Evolutionary conservation across 35 echinoderm and acorn worm species (phyloP).

Genomic region (Chiridota heheva): DNA sequence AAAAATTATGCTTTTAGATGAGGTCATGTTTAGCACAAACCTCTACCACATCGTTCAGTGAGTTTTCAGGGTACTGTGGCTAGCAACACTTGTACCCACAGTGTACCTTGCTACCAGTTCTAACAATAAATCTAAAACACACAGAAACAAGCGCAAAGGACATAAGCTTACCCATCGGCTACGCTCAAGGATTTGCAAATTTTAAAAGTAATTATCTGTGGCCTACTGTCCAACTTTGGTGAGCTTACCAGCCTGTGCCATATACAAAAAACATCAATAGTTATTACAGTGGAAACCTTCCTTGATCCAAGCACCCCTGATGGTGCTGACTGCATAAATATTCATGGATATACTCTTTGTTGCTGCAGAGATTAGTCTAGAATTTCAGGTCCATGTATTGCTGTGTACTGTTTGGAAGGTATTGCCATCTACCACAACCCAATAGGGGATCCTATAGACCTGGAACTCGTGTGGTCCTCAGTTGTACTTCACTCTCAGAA

Average conservation of each 20-base stretch:
- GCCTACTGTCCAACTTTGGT: conserved; percentile 42
- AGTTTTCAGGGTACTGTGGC: too few relatives aligned
- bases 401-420: conserved; percentile 54
- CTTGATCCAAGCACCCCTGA: conserved; percentile 39
- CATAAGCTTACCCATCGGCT: conserved; percentile 44
- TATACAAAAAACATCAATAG: conserved; percentile 24
- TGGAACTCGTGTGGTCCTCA: conserved; percentile 56
- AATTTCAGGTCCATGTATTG: conserved; percentile 45
- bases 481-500: conserved; percentile 51
- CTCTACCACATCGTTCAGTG: too few relatives aligned
- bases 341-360: conserved; percentile 46
- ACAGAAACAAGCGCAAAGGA: conserved; percentile 36
- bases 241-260: conserved; percentile 53
- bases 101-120: too few relatives aligned
- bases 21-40: too few relatives aligned
- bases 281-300: conserved; percentile 65
- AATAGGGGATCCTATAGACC: conserved; percentile 4
- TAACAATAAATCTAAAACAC: too few relatives aligned
- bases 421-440: conserved; percentile 51
- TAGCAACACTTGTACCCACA: too few relatives aligned
- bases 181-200: conserved; percentile 42
- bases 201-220: conserved; percentile 61
- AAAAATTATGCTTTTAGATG: too few relatives aligned
- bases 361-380: conserved; percentile 57
- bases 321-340: conserved; percentile 64